Evolutionary conservation across 1,140 invertebrate genomes (phyloP).

Genomic region (Thaumetopoea pityocampa): DNA sequence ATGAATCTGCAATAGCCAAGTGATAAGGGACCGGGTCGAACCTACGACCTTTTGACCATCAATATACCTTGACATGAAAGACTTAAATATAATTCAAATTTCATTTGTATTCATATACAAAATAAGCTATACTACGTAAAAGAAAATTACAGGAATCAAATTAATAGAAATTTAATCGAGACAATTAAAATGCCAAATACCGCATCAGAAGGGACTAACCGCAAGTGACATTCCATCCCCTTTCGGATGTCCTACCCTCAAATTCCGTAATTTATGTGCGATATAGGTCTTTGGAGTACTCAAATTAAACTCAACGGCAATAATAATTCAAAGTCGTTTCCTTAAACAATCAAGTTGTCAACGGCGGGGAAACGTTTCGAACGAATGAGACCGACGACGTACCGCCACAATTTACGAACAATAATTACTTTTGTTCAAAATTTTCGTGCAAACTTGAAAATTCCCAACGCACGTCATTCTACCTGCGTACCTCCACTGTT

Average conservation of each 20-base stretch:
- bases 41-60: no score
- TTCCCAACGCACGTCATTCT: slow-evolving; percentile 26
- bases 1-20: no score
- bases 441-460: slow-evolving; percentile 23
- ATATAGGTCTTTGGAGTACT: slow-evolving; percentile 22
- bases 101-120: no score
- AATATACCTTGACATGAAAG: no score
- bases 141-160: slow-evolving; percentile 35
- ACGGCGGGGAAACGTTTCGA: slow-evolving; percentile 17
- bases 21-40: no score
- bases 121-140: slow-evolving; percentile 15
- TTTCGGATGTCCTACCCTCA: slow-evolving; percentile 11
- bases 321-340: slow-evolving; percentile 44
- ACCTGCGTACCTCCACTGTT: slow-evolving; percentile 17
- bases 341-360: slow-evolving; percentile 41
- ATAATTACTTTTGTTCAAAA: slow-evolving; percentile 43
- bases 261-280: slow-evolving; percentile 23
- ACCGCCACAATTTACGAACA: slow-evolving; percentile 31
- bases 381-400: slow-evolving; percentile 10
- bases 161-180: slow-evolving; percentile 42
- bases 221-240: slow-evolving; percentile 29
- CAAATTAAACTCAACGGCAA: slow-evolving; percentile 26
- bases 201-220: slow-evolving; percentile 24
- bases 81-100: no score
- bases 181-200: slow-evolving; percentile 38